Percentiles rank a stretch among this genome's conserved stretches.
These are phyloP conservation scores for Apostichopus japonicus DNA, from an alignment of 35 echinoderm and acorn worm species.

Conservation along the genomic window DNA sequence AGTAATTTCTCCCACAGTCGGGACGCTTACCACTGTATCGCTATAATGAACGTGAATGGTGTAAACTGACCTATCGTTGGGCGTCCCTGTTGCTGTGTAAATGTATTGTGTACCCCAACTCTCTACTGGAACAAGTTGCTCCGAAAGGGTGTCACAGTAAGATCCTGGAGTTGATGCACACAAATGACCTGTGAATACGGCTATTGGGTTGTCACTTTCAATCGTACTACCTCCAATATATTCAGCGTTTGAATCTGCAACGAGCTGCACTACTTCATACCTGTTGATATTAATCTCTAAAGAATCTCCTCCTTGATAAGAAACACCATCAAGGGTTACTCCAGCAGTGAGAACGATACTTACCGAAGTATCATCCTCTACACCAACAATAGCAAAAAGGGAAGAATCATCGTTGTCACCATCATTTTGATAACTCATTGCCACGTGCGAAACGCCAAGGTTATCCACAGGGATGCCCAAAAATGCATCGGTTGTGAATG, in stretches of 20 bases:
- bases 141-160: constrained; percentile 35
- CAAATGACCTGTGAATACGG: constrained; percentile 53
- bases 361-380: constrained; percentile 53
- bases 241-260: not conserved
- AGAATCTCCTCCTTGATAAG: constrained; percentile 39
- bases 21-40: constrained; percentile 54
- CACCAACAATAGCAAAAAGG: constrained; percentile 56
- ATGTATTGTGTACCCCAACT: constrained; percentile 70
- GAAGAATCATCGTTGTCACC: not conserved
- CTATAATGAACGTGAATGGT: constrained; percentile 48
- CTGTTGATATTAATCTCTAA: constrained; percentile 43
- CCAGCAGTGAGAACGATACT: constrained; percentile 10
- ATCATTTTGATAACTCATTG: constrained; percentile 6
- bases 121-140: constrained; percentile 64
- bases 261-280: constrained; percentile 63
- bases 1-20: not conserved
- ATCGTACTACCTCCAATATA: constrained; percentile 53
- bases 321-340: constrained; percentile 35
- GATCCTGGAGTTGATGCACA: constrained; percentile 45
- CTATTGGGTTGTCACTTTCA: constrained; percentile 62
- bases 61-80: constrained; percentile 16
- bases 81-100: constrained; percentile 44
- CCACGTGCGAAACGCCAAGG: constrained; percentile 59
- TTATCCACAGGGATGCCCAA: constrained; percentile 63
- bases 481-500: constrained; percentile 69